These are phyloP conservation scores for Drosophila sulfurigaster DNA, from an alignment of 1,140 invertebrate genomes.

Conservation along the genomic window DNA sequence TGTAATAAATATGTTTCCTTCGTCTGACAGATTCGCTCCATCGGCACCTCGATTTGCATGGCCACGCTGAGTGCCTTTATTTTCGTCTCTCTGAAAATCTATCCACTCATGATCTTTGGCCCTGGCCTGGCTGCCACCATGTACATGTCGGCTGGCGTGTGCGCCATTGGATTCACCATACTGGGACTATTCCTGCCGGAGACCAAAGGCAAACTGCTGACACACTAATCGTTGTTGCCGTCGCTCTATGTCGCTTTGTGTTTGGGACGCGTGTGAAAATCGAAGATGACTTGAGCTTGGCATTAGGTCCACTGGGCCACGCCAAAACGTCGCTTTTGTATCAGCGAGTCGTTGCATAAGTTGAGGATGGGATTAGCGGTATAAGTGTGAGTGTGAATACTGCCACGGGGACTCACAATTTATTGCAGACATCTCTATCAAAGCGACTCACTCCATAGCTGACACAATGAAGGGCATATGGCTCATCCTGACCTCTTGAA, in stretches of 20 bases:
- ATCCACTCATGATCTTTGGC: slow-evolving; percentile 67
- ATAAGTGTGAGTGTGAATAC: slow-evolving; percentile 12
- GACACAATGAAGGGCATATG: slow-evolving; percentile 44
- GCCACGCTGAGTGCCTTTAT: slow-evolving; percentile 67
- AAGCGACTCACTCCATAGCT: slow-evolving; percentile 45
- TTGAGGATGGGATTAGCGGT: slow-evolving; percentile 18
- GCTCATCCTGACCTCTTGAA: slow-evolving; percentile 76
- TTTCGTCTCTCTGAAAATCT: slow-evolving; percentile 71
- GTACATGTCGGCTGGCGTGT: slow-evolving; percentile 66
- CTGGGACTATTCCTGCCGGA: slow-evolving; percentile 71
- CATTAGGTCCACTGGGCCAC: slow-evolving; percentile 44
- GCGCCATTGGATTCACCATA: slow-evolving; percentile 64
- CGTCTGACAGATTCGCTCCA: slow-evolving; percentile 59
- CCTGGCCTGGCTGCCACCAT: slow-evolving; percentile 62
- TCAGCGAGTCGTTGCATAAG: slow-evolving; percentile 59
- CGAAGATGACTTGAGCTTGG: slow-evolving; percentile 47
- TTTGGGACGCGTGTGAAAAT: slow-evolving; percentile 45
- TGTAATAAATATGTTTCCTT: background rate
- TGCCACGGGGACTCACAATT: slow-evolving; percentile 25
- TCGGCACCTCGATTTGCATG: slow-evolving; percentile 74
- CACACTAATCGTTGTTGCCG: slow-evolving; percentile 54
- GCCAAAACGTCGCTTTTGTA: slow-evolving; percentile 56
- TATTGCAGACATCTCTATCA: slow-evolving; percentile 25
- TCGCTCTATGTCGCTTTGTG: background rate
- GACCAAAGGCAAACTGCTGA: slow-evolving; percentile 75